Conservation (phyloP, 2,888 invertebrate genomes). For the Noctua fimbriata region DNA sequence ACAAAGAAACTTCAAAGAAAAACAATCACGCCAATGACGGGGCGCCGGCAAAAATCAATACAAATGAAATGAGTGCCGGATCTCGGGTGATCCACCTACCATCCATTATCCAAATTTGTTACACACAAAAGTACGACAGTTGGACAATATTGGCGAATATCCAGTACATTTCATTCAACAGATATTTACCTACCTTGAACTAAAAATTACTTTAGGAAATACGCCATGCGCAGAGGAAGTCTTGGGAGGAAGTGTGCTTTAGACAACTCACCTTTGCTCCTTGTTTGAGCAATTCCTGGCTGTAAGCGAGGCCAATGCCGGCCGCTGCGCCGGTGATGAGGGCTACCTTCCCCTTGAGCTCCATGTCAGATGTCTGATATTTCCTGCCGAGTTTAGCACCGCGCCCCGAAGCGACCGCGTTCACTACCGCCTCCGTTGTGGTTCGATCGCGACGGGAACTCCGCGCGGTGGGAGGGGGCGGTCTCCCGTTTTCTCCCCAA, state of each 20-base stretch:
- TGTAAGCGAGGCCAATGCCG: conserved; percentile 93
- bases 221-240: conserved; percentile 65
- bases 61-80: conserved; percentile 75
- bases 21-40: conserved; percentile 75
- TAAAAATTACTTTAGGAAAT: conserved; percentile 71
- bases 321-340: conserved; percentile 94
- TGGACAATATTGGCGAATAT: conserved; percentile 68
- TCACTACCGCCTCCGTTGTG: conserved; percentile 78
- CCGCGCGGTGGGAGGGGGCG: conserved; percentile 70
- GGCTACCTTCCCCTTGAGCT: conserved; percentile 93
- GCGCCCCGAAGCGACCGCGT: conserved; percentile 78
- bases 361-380: conserved; percentile 87
- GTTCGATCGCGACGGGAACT: conserved; percentile 84
- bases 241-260: conserved; percentile 38
- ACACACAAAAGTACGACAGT: conserved; percentile 33
- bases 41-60: conserved; percentile 86
- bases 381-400: conserved; percentile 72
- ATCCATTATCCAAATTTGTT: conserved; percentile 40
- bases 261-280: conserved; percentile 92
- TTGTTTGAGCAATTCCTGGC: conserved; percentile 92
- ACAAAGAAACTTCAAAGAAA: conserved; percentile 75
- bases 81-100: conserved; percentile 23
- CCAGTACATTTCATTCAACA: conserved; percentile 77
- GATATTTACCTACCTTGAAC: conserved; percentile 85
- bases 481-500: conserved; percentile 77